A percentile compares a stretch with the other conserved stretches of the same genome.
phyloP scores from a whole-genome alignment of 2,797 vertebrate genomes.

The Silurus lanzhouensis region DNA sequence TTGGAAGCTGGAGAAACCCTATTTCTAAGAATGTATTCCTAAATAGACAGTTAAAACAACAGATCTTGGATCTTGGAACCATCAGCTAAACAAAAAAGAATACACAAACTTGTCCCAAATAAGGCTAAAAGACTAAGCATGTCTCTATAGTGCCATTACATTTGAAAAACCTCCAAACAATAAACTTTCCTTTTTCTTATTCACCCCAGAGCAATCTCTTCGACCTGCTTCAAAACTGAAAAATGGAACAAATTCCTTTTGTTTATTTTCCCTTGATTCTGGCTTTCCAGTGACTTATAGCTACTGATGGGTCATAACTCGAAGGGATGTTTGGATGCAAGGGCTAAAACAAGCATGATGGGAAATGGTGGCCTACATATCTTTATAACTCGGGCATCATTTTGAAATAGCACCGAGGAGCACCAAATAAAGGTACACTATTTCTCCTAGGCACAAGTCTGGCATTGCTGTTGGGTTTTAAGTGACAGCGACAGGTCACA shows the following conservation, averaged over 20 bases:
- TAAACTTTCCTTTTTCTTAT: constrained; percentile 25
- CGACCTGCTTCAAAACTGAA: constrained; percentile 26
- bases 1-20: neutral
- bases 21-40: neutral
- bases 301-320: constrained; percentile 12
- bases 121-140: constrained; percentile 6
- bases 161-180: constrained; percentile 36
- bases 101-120: neutral
- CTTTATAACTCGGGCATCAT: constrained; percentile 62
- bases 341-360: constrained; percentile 52
- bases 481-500: constrained; percentile 35
- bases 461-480: constrained; percentile 44
- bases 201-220: constrained; percentile 15
- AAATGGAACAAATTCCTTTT: neutral
- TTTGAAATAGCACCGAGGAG: constrained; percentile 59
- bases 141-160: neutral
- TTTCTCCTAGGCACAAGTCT: constrained; percentile 34
- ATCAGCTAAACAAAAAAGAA: neutral
- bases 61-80: neutral
- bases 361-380: constrained; percentile 69
- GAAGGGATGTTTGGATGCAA: constrained; percentile 21
- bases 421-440: constrained; percentile 34
- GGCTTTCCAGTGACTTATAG: constrained; percentile 19
- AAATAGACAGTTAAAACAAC: neutral
- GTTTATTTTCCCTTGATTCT: constrained; percentile 16